These are phyloP conservation scores for Holacanthella duospinosa DNA, from an alignment of 2,888 invertebrate genomes.

Conservation along the genomic window DNA sequence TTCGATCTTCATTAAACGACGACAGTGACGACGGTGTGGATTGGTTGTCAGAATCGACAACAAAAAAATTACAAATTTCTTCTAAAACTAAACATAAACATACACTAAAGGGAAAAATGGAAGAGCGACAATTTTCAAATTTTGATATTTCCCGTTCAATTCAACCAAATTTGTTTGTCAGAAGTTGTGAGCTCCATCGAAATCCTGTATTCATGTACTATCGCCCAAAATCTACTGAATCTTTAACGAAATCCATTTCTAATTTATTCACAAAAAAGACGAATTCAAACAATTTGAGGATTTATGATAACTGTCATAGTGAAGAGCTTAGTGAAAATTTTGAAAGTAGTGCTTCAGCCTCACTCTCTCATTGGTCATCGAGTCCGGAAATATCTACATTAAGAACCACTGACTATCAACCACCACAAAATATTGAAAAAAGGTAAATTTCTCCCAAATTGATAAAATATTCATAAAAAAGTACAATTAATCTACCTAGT, in stretches of 20 bases:
- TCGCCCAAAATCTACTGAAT: not conserved
- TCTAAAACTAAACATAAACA: not conserved
- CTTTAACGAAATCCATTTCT: not conserved
- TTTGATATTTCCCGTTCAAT: not conserved
- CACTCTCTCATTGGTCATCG: conserved; percentile 32
- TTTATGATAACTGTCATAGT: not conserved
- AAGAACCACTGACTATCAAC: conserved; percentile 19
- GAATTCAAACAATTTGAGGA: not conserved
- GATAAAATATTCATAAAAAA: conserved; percentile 5
- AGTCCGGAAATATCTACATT: conserved; percentile 28
- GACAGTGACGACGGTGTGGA: conserved; percentile 29
- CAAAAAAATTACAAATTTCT: conserved; percentile 11
- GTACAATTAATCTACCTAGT: not conserved
- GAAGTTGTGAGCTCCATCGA: conserved; percentile 27
- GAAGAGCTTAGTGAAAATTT: not conserved
- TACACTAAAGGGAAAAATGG: not conserved
- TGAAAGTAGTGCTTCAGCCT: not conserved
- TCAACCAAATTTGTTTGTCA: conserved; percentile 21
- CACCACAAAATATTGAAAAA: conserved; percentile 29
- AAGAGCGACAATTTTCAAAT: no score
- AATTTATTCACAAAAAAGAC: not conserved
- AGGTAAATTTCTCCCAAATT: conserved; percentile 15
- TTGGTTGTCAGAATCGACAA: conserved; percentile 23
- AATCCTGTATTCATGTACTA: conserved; percentile 10
- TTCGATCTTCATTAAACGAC: conserved; percentile 28